Evolutionary conservation across 2,113 vertebrate species (phyloP), one percentile per base, ranked within the genome.

Genomic region (Eulemur macaco): DNA sequence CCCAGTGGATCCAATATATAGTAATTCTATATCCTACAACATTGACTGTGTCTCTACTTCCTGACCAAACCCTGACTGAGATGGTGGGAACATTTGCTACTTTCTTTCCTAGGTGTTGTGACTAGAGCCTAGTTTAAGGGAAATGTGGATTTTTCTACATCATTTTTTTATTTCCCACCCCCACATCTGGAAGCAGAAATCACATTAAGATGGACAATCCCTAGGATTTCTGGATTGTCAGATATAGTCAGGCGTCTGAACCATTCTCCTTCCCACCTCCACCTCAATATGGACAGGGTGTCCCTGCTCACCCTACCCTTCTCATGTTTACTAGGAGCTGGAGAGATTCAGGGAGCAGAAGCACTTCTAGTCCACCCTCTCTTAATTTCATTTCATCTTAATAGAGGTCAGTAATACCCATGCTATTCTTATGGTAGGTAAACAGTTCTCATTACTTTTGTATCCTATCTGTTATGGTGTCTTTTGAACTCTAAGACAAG

Each of bases 301-400:
- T 20, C 37, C 9, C 71, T 96, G 27, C 6, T 23, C 7, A 21
- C 0, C 17, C 2, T 27, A 8, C 8, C 1, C 2, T 18, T 58
- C 17, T 73, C 47, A 20, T 4, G n/a, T 3, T 45, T 74, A 20
- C 45, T n/a, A 5, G 3, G 8, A 6, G 4, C 64, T 5, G 0
- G 29, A 7, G 3, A 9, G 2, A 14, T 27, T 54, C 39, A 52
- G 15, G 21, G 5, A 47, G 7, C 27, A 85, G 42, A 85, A 52
- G 39, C 5, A 39, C 10, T 27, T 73, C 17, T 54, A 17, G 29
- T 80, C 13, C 21, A 18, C 31, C 23, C 56, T 63, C 7, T 52
- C 47, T 54, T 8, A 6, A 25, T 91, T 84, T 56, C 14, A 31
- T 71, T 5, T 92, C 31, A 27, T 89, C 37, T 80, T 34, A 66